Evolutionary conservation across 2,113 vertebrate genomes (phyloP), one percentile per base, ranked within the genome.

Genomic region (Chamaea fasciata): DNA sequence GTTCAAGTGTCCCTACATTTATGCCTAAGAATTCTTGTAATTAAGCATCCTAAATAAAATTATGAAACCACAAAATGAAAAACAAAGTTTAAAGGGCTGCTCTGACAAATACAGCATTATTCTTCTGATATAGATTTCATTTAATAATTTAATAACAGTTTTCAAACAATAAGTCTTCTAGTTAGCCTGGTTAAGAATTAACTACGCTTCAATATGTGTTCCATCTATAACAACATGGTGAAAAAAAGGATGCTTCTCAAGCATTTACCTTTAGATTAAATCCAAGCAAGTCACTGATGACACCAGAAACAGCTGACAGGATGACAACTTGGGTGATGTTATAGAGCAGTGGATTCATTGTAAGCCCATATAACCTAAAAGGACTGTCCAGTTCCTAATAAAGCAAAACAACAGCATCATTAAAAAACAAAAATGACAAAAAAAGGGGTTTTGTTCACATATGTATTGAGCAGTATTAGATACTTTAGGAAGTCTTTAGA

Each of bases 251-350:
- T 50, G 19, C 8, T 83, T 63, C 53, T 67, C 10, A 55, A 87
- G n/a, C 31, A 77, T 74, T 96, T 80, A 99, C 99, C 99, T 99
- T 99, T 92, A 99, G 98, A 96, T 99, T 99, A 98, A 99, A 99
- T 55, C 99, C 99, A 95, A 99, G 98, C 67, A 99, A 97, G 97
- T 99, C 99, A 77, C 99, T 99, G 97, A 99, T 99, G 94, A 99
- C 99, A 37, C 99, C 99, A 6, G 99, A 99, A 95, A 99, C 99
- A 13, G 99, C 99, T 6, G 99, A 99, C 93, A 99, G 96, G 95
- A 99, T 99, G 95, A 99, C 99, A 95, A 99, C 99, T 89, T 99
- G 99, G 56, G 99, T 99, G 97, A 99, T 99, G 96, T 99, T 99
- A 97, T 99, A 99, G 82, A 99, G 99, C 89, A 99, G 97, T 33